Evolutionary conservation across 2,888 invertebrate species (phyloP).

Genomic region (Dasysyrphus albostriatus): DNA sequence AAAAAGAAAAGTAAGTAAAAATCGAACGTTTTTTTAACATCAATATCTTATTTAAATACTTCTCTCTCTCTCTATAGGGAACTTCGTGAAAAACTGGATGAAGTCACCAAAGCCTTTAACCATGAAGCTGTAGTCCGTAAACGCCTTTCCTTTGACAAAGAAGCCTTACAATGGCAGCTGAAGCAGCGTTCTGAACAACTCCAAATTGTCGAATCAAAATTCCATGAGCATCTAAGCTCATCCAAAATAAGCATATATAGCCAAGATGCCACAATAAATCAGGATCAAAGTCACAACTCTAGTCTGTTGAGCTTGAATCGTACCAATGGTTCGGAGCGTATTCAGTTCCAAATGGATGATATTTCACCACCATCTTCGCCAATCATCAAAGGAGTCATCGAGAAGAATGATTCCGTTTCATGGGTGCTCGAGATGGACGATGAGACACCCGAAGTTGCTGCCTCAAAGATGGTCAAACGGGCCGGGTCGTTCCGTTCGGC

Average conservation of each 20-base stretch:
- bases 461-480: conserved; percentile 88
- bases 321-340: conserved; percentile 75
- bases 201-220: conserved; percentile 80
- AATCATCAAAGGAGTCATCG: conserved; percentile 92
- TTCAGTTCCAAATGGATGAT: conserved; percentile 80
- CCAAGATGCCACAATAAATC: conserved; percentile 70
- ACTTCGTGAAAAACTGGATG: conserved; percentile 88
- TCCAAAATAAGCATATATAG: conserved; percentile 72
- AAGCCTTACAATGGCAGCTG: conserved; percentile 94
- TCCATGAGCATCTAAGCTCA: conserved; percentile 78
- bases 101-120: conserved; percentile 89
- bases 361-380: conserved; percentile 88
- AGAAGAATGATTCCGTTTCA: conserved; percentile 93
- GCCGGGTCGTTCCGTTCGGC: conserved; percentile 87
- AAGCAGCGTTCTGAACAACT: conserved; percentile 91
- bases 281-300: conserved; percentile 77
- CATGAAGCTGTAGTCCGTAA: conserved; percentile 92
- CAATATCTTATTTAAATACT: neutral
- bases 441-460: conserved; percentile 89
- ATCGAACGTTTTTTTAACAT: neutral
- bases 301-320: conserved; percentile 77
- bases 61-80: conserved; percentile 84
- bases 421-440: conserved; percentile 92
- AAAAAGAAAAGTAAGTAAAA: conserved; percentile 86
- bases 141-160: conserved; percentile 91